phyloP scores from a whole-genome alignment of 2,888 invertebrate species.

The Lasioglossum malachurum region DNA sequence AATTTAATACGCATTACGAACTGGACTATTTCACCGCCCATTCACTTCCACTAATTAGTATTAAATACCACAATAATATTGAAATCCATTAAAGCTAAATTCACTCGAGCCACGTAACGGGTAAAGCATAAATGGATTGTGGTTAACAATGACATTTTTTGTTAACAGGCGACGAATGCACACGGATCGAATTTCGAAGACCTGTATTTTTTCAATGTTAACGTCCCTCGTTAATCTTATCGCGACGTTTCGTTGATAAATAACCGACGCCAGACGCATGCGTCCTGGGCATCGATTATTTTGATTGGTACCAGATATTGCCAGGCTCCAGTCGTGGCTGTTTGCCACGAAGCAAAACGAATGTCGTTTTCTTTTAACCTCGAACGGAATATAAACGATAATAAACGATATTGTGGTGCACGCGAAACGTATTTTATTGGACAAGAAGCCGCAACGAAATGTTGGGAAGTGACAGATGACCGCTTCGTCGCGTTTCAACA shows the following conservation, averaged over 20 bases:
- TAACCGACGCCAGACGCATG: conserved; percentile 64
- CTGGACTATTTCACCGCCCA: background rate
- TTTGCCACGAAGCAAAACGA: conserved; percentile 66
- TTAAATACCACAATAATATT: background rate
- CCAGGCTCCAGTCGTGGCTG: conserved; percentile 61
- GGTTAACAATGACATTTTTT: background rate
- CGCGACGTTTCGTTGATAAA: conserved; percentile 63
- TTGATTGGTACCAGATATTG: conserved; percentile 67
- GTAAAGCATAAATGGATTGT: background rate
- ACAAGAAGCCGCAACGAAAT: background rate
- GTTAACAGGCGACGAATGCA: background rate
- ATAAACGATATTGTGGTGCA: conserved; percentile 20
- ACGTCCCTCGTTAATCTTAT: conserved; percentile 54
- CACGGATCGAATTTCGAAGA: background rate
- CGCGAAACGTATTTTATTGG: background rate
- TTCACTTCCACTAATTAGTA: background rate
- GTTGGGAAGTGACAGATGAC: background rate
- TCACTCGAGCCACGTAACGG: background rate
- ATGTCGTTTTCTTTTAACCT: conserved; percentile 58
- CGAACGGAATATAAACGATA: conserved; percentile 36
- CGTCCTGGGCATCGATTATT: conserved; percentile 69
- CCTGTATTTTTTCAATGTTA: conserved; percentile 48
- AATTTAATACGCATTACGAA: background rate
- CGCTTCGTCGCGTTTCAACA: background rate
- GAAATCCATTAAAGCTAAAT: background rate